Evolutionary conservation across 2,888 invertebrate genomes (phyloP).

Genomic region (Nematopogon swammerdamellus): DNA sequence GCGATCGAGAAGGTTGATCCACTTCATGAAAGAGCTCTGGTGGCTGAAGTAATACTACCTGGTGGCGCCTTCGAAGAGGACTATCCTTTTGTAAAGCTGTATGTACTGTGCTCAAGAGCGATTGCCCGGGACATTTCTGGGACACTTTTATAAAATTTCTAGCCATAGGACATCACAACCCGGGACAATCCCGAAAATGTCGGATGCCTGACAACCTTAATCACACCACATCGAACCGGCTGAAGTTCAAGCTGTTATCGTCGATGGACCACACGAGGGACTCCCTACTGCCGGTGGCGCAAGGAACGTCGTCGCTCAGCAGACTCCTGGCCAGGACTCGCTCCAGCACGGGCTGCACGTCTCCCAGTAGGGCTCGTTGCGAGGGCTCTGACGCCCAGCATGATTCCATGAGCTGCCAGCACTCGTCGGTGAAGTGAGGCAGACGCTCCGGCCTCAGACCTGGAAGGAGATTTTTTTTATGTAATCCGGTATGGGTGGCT

Average conservation of each 20-base stretch:
- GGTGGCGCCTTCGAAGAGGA: no score
- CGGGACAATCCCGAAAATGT: no score
- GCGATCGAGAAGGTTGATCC: no score
- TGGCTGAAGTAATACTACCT: no score
- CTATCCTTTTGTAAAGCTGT: no score
- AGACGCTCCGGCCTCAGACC: conserved; percentile 80
- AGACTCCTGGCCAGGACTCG: conserved; percentile 29
- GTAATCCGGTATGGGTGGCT: no score
- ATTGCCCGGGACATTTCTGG: no score
- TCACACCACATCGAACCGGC: background rate
- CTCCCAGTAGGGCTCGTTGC: conserved; percentile 72
- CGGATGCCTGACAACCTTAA: no score
- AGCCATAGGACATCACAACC: no score
- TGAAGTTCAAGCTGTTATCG: background rate
- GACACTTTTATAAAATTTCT: no score
- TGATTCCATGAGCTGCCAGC: conserved; percentile 80
- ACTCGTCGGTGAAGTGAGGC: conserved; percentile 69
- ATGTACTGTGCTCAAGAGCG: no score
- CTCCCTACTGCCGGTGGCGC: background rate
- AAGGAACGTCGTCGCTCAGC: background rate
- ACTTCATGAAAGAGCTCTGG: no score
- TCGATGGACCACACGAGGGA: background rate
- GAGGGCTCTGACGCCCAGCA: conserved; percentile 80
- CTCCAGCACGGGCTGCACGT: conserved; percentile 68
- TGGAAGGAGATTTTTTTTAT: conserved; percentile 21